Conservation (phyloP, 2,113 vertebrate genomes). For the Halcyon malimbica region DNA sequence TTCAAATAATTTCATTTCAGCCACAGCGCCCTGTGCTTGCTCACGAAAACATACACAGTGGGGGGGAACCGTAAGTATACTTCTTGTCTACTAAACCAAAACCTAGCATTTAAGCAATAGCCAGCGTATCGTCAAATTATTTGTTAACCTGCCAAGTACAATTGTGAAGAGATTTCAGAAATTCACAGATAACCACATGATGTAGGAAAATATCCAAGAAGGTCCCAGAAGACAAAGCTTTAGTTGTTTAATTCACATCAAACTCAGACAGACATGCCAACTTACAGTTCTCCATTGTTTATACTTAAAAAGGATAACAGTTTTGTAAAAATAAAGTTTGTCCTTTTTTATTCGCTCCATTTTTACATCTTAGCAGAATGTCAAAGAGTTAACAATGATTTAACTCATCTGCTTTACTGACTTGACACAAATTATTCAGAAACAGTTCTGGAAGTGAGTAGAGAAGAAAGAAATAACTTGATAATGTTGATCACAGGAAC, state of each 20-base stretch:
- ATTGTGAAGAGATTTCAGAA: background rate
- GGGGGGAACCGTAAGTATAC: slow-evolving; percentile 96
- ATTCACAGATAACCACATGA: background rate
- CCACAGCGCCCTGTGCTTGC: slow-evolving; percentile 86
- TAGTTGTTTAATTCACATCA: background rate
- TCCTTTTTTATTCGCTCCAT: background rate
- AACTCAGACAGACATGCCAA: background rate
- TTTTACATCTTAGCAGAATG: background rate
- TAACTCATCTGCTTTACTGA: background rate
- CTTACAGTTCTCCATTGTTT: background rate
- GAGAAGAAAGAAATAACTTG: background rate
- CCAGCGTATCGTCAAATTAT: background rate
- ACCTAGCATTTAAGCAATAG: background rate
- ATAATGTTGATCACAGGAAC: background rate
- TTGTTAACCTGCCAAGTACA: background rate
- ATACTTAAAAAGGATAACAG: background rate
- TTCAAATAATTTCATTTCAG: slow-evolving; percentile 81
- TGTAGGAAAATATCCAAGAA: background rate
- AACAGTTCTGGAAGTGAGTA: background rate
- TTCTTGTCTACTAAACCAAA: slow-evolving; percentile 70
- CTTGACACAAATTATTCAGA: background rate
- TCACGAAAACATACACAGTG: slow-evolving; percentile 89
- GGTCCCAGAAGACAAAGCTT: background rate
- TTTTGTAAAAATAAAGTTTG: background rate
- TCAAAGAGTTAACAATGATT: background rate